Base-by-base conservation (phyloP, 1,140 invertebrate species). In the Luehdorfia chinensis region DNA sequence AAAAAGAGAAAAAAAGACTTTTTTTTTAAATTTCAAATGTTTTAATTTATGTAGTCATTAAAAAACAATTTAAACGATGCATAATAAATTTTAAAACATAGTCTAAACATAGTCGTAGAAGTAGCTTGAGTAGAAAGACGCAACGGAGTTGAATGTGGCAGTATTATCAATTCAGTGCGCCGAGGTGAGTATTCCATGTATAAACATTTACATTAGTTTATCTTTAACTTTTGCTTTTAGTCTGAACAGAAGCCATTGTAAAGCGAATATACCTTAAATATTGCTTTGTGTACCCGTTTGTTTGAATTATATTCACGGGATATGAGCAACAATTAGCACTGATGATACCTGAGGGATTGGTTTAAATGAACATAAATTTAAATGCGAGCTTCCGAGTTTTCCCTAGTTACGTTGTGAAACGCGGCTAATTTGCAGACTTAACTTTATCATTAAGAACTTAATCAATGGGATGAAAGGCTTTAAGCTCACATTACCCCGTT, bases 151-250 rank as follows among this genome's bases (percentile, higher is more conserved):
- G 27, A 30, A 43, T 50, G 30, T 34, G 36, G 51, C 9, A 30
- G 34, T 50, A 61, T 66, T 66, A 70, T 59, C 53, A 59, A 64
- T 66, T 66, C 57, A 66, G 50, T 56, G 39, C 36, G 43, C 47
- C 27, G 46, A 61, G 57, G 53, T 63, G 55, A 54, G 56, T 59
- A 50, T 60, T 66, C 51, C 25, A 52, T 47, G 51, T 55, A 58
- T 59, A 54, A 60, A 60, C 51, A 55, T 66, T 54, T 59, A 57
- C 52, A 53, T 43, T 66, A 50, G 45, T 15, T 39, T 41, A 33
- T 46, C 41, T 46, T 36, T 34, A 65, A 55, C 55, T 61, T 62
- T 61, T 59, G 54, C 57, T 56, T 58, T 54, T 50, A 56, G 49
- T 34, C 19, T 43, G 50, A 50, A 45, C 46, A 30, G 27, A 19